These are phyloP conservation scores for Piliocolobus tephrosceles DNA, from an alignment of 2,113 vertebrate genomes.

Conservation along the genomic window DNA sequence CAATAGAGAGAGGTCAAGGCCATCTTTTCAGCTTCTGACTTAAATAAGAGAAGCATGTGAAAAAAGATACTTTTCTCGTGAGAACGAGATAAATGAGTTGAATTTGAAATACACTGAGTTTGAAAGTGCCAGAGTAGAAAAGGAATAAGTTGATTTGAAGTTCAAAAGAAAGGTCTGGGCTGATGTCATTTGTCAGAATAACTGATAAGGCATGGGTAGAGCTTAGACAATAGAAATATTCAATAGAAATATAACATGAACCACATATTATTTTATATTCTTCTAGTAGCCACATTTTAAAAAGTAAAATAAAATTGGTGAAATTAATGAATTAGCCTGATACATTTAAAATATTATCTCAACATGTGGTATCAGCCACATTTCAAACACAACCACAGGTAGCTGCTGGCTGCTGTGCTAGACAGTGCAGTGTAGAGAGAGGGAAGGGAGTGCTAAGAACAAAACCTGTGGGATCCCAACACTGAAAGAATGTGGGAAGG, in stretches of 20 bases:
- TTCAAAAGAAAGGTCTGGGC: neutral
- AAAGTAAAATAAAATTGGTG: neutral
- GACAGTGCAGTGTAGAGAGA: neutral
- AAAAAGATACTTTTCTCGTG: neutral
- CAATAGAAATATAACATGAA: neutral
- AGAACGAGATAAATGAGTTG: neutral
- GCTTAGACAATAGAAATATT: fast-evolving
- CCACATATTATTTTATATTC: neutral
- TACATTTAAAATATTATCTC: neutral
- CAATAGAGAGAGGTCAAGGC: neutral
- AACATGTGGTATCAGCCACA: too few relatives aligned
- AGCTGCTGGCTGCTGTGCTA: neutral
- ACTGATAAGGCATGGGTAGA: neutral
- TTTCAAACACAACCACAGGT: neutral
- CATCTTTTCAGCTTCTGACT: neutral
- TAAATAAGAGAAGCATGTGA: neutral
- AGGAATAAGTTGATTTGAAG: neutral
- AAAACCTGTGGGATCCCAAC: neutral
- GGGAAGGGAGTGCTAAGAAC: neutral
- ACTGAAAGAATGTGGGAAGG: neutral
- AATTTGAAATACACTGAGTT: neutral
- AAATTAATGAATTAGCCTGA: neutral
- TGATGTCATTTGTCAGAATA: neutral
- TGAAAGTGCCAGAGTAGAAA: neutral
- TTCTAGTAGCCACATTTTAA: neutral